Base-by-base conservation (phyloP, 2,113 vertebrate species). In the Axis porcinus region DNA sequence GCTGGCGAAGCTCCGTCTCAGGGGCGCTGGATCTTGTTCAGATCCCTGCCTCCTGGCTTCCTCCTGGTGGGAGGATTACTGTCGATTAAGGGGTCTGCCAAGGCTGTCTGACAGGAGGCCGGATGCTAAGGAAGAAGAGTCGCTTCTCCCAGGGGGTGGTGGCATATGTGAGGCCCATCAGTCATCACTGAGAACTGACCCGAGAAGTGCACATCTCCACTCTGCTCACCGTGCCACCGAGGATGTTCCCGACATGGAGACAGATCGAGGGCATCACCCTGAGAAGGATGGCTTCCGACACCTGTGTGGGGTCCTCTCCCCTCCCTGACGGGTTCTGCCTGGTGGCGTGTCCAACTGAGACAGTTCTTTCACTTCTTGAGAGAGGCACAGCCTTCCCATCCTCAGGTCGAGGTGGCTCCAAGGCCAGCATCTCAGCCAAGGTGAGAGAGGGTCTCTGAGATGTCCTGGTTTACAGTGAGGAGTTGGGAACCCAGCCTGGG, bases 111-210 rank as follows among this genome's bases (percentile, higher is more conserved):
- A 96, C 84, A 78, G 95, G 52, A 96, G 60, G 89, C 45, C 10
- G 10, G 62, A 25, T 21, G 86, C 33, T 92, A 97, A 97, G 95
- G 89, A 94, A 96, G 79, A 97, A 95, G 64, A 96, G 98, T 97
- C 52, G 52, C 10, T 94, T 15, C 60, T 60, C 97, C 89, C 60
- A 50, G 36, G 58, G 62, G 12, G 45, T 76, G 55, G 86, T 81
- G 36, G 81, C 92, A 93, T 86, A 43, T 74, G 52, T 64, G 95
- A 97, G 92, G 64, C 89, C 85, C 92, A 96, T 98, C 97, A 97
- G 97, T 98, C 98, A 95, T 14, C 10, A 9, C 50, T 45, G 47
- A 89, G 95, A 90, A 87, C 60, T 33, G 60, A 83, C 67, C 78
- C 85, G 82, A 97, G 62, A 45, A 82, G 16, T 88, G 85, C 36